Evolutionary conservation across 1,140 invertebrate species (phyloP), one percentile per base, ranked within the genome.

Genomic region (Drosophila eugracilis): DNA sequence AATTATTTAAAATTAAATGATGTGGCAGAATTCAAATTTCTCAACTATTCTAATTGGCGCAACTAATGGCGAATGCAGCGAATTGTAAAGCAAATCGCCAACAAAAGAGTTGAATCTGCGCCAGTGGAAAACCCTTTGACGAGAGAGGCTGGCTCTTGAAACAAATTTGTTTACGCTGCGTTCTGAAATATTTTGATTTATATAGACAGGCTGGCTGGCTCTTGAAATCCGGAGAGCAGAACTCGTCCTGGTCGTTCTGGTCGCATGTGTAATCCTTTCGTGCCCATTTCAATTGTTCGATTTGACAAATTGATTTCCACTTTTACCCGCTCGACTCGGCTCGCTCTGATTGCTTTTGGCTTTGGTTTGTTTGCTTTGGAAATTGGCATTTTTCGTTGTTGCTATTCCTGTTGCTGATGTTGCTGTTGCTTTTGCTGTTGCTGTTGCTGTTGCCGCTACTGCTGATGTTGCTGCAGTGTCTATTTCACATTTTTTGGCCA

Each of bases 1-100:
- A 86, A 88, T 80, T 77, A 78, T 85, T 84, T 85, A 58, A 89
- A 90, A 90, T 77, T 90, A 86, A 90, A 90, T 90, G 89, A 90
- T 79, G 84, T 90, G 89, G 89, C 89, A 90, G 73, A 74, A 90
- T 90, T 90, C 89, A 90, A 89, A 90, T 90, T 90, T 90, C 66
- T 90, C 78, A 72, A 39, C 30, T 78, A 73, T 88, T 88, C 78
- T 84, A 89, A 88, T 88, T 89, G 81, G 66, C 81, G 73, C 76
- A 60, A 44, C 83, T 80, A 81, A 85, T 89, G 62, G 63, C 57
- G 60, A 72, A 75, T 65, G 84, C 85, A 89, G 41, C 84, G 79
- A 80, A 75, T 89, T 74, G 84, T 74, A 74, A 85, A 85, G 60
- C 41, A 58, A 55, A 73, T 55, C 42, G 52, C 28, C 26, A 60